These are phyloP conservation scores for Berghia stephanieae DNA, from an alignment of 1,140 invertebrate genomes.

Conservation along the genomic window DNA sequence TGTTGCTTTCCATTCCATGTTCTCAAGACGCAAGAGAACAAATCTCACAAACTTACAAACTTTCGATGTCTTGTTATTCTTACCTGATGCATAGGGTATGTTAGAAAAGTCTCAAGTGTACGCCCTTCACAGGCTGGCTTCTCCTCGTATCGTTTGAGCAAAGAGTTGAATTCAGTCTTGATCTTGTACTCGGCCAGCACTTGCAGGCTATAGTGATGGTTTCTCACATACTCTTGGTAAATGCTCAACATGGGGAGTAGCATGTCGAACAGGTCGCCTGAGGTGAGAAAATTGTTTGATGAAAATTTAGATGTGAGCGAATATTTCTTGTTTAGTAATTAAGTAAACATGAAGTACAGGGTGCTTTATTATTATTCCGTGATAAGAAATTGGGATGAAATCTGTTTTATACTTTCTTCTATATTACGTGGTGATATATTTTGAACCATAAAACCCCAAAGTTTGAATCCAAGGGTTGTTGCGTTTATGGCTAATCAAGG, in stretches of 20 bases:
- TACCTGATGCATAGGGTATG: slow-evolving; percentile 96
- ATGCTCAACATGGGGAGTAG: slow-evolving; percentile 91
- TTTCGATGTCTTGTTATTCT: too few species aligned
- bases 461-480: too few species aligned
- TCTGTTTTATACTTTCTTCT: neutral
- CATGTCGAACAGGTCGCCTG: slow-evolving; percentile 94
- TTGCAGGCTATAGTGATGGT: slow-evolving; percentile 92
- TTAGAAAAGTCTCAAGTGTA: slow-evolving; percentile 88
- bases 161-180: slow-evolving; percentile 78
- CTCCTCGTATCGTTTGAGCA: slow-evolving; percentile 85
- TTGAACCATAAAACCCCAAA: too few species aligned
- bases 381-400: neutral
- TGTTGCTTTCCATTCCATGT: too few species aligned
- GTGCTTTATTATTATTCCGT: neutral
- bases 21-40: too few species aligned
- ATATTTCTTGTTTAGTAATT: neutral
- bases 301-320: neutral
- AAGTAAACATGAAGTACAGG: neutral
- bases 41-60: too few species aligned
- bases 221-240: slow-evolving; percentile 93
- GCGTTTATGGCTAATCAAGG: too few species aligned
- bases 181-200: slow-evolving; percentile 94
- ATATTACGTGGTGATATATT: too few species aligned
- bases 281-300: slow-evolving; percentile 42
- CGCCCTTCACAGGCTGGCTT: slow-evolving; percentile 86